Base-by-base conservation (phyloP, 2,888 invertebrate species). In the Brachyopa scutellaris region DNA sequence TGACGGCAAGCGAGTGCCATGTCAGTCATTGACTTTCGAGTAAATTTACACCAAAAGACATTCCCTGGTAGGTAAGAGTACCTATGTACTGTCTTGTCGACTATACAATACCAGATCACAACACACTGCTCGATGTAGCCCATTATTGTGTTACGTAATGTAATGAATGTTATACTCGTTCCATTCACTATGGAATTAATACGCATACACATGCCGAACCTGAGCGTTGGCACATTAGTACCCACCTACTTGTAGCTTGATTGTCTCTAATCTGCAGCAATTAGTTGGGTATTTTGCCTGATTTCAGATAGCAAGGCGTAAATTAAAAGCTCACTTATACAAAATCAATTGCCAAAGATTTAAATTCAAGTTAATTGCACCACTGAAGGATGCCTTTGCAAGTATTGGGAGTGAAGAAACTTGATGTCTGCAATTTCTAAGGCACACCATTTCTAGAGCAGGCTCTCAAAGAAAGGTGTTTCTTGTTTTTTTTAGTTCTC, bases 21-120 rank as follows among this genome's bases (percentile, higher is more conserved):
- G 82, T 77, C 82, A 59, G 82, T 77, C 82, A 59, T 70, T 66
- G 82, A 77, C 77, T 82, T 70, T 23, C 19, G 51, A 82, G 70
- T 77, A 66, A 53, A 77, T 77, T 64, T 66, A 70, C 49, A 59
- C 59, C 53, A 57, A 31, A 49, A 69, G 42, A 31, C 67, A 80
- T 76, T 69, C 74, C 40, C 72, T 62, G 31, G n/a, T 33, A 53
- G 51, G n/a, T 64, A 26, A 6, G 4, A 26, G 6, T 26, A 6
- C 26, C 4, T 5, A 26, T 26, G 26, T 6, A 19, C n/a, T 33
- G 21, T 17, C 36, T 53, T 64, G 49, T 53, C 73, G 53, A 49
- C 59, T 59, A 23, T 45, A 31, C 51, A 66, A 62, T 47, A 17
- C 59, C 31, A 17, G n/a, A 29, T 47, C 47, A 21, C 13, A 13